phyloP scores from a whole-genome alignment of 2,888 invertebrate genomes.

The Mimas tiliae region DNA sequence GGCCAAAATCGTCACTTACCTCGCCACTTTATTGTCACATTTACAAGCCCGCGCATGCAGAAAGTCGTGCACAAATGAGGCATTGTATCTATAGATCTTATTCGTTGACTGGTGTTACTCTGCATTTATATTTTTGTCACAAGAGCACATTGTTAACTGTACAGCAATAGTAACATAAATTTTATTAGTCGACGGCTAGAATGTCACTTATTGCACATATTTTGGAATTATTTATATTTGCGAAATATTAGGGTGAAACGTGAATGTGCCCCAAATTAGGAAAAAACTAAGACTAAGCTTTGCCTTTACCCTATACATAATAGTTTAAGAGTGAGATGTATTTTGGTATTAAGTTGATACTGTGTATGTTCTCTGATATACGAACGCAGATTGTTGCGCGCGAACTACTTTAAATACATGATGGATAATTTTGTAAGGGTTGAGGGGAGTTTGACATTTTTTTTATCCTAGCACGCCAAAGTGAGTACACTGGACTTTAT shows the following conservation, averaged over 20 bases:
- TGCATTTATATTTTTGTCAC: constrained; percentile 25
- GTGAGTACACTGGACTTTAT: background rate
- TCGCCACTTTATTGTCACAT: no score
- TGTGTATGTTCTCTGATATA: constrained; percentile 39
- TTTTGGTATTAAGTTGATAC: constrained; percentile 56
- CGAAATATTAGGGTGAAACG: constrained; percentile 18
- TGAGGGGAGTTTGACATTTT: no score
- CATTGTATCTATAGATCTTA: no score
- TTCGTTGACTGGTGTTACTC: constrained; percentile 7
- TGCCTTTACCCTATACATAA: constrained; percentile 67
- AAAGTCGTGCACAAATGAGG: no score
- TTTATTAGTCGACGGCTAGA: constrained; percentile 11
- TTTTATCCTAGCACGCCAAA: no score
- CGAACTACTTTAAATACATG: background rate
- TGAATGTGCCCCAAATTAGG: constrained; percentile 54
- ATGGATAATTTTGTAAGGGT: background rate
- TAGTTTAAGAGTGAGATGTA: constrained; percentile 60
- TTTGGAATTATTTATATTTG: constrained; percentile 20
- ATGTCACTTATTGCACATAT: constrained; percentile 21
- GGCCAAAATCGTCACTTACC: no score
- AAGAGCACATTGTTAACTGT: constrained; percentile 15
- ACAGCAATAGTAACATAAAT: background rate
- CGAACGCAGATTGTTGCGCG: constrained; percentile 21
- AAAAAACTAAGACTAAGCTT: constrained; percentile 64
- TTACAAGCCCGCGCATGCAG: no score